phyloP scores from a whole-genome alignment of 2,888 invertebrate genomes.

The Pteria penguin region DNA sequence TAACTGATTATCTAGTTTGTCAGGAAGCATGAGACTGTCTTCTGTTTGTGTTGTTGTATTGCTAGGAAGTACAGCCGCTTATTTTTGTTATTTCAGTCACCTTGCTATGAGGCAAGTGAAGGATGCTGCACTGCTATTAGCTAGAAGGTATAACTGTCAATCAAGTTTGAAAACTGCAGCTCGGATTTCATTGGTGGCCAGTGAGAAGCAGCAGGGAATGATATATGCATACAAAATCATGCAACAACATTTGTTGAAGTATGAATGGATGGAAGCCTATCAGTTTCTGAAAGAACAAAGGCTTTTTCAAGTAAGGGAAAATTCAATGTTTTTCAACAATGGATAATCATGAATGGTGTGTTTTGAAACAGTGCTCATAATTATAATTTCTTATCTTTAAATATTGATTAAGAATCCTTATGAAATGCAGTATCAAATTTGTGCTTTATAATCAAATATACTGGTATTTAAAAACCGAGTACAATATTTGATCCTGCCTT shows the following conservation, averaged over 20 bases:
- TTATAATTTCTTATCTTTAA: too few species aligned
- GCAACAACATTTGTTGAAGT: conserved; percentile 65
- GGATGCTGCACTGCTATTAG: conserved; percentile 84
- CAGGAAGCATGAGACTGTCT: too few species aligned
- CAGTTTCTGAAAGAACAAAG: conserved; percentile 64
- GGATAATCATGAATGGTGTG: too few species aligned
- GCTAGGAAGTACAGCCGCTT: too few species aligned
- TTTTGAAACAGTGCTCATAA: neutral
- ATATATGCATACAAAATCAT: conserved; percentile 71
- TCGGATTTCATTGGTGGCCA: conserved; percentile 82
- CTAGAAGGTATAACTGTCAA: conserved; percentile 82
- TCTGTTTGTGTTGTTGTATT: too few species aligned
- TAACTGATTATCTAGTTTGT: too few species aligned
- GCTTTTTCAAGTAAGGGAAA: conserved; percentile 68
- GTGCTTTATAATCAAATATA: too few species aligned
- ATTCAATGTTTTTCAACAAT: neutral
- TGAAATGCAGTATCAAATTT: too few species aligned
- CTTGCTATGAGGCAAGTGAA: conserved; percentile 83
- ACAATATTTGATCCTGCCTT: too few species aligned
- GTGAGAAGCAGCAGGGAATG: conserved; percentile 69
- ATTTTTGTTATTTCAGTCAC: conserved; percentile 78
- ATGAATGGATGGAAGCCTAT: conserved; percentile 70
- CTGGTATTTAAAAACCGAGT: too few species aligned
- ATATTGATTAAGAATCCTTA: too few species aligned
- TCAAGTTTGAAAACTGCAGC: conserved; percentile 83